Conservation (phyloP, 2,113 vertebrate genomes). For the Salminus brasiliensis region DNA sequence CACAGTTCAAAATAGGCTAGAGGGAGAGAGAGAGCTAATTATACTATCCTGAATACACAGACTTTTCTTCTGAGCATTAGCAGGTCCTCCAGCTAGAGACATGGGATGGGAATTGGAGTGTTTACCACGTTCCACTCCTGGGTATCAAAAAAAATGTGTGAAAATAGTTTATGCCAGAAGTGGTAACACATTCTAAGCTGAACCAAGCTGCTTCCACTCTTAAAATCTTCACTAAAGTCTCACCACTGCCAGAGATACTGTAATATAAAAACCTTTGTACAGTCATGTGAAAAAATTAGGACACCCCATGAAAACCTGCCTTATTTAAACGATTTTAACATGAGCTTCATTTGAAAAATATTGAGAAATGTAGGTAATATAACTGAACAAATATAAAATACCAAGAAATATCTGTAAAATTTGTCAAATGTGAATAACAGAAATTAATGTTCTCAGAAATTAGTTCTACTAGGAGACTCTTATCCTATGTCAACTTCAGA, state of each 20-base stretch:
- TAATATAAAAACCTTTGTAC: background rate
- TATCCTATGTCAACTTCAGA: too few species aligned
- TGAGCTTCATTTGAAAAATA: too few species aligned
- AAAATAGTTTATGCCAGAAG: background rate
- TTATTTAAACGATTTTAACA: too few species aligned
- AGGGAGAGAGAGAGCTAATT: constrained; percentile 22
- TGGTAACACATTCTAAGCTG: background rate
- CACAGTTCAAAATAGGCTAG: constrained; percentile 25
- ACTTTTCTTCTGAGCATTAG: constrained; percentile 4
- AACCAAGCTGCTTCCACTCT: constrained; percentile 6
- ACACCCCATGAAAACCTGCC: too few species aligned
- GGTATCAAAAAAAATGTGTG: constrained; percentile 7
- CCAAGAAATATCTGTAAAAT: too few species aligned
- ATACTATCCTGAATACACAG: constrained; percentile 27
- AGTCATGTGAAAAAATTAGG: too few species aligned
- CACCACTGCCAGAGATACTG: background rate
- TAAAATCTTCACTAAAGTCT: background rate
- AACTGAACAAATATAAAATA: too few species aligned
- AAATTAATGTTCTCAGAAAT: too few species aligned
- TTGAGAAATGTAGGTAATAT: too few species aligned
- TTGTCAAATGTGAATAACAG: too few species aligned
- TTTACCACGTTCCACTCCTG: constrained; percentile 20
- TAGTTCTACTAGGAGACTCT: too few species aligned
- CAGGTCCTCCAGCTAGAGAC: constrained; percentile 13
- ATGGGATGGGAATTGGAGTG: constrained; percentile 7